Percentiles rank a stretch among this genome's conserved stretches.
Evolutionary conservation across 1,140 invertebrate species (phyloP).

Genomic region (Penaeus japonicus): DNA sequence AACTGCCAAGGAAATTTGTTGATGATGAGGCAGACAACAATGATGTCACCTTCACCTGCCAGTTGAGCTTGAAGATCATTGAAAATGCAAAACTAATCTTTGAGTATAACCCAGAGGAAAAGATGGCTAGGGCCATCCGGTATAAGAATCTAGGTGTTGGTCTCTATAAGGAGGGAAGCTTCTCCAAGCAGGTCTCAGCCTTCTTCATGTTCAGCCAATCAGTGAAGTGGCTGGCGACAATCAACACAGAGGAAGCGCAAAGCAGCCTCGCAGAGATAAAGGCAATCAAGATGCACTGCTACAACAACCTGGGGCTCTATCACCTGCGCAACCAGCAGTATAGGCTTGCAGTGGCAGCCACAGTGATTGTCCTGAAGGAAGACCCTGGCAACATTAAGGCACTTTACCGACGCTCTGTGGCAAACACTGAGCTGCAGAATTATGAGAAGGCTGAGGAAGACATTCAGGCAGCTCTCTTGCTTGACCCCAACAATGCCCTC

Average conservation of each 20-base stretch:
- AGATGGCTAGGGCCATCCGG: not conserved
- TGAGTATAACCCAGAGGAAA: conserved; percentile 11
- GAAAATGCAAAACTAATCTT: conserved; percentile 19
- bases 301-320: conserved; percentile 32
- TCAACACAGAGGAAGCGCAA: not conserved
- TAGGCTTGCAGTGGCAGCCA: not conserved
- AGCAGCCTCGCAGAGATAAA: not conserved
- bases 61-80: not conserved
- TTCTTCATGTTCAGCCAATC: conserved; percentile 27
- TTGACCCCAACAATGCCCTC: conserved; percentile 16
- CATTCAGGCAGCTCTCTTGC: conserved; percentile 1
- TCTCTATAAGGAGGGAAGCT: conserved; percentile 23
- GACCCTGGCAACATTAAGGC: conserved; percentile 31
- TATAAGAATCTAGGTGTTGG: conserved; percentile 31
- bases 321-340: conserved; percentile 14
- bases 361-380: not conserved
- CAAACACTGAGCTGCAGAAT: conserved; percentile 37
- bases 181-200: conserved; percentile 3
- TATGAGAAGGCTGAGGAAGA: conserved; percentile 26
- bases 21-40: not conserved
- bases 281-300: conserved; percentile 36
- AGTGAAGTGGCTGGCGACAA: conserved; percentile 32
- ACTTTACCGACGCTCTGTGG: conserved; percentile 24
- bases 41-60: not conserved
- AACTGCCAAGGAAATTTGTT: not conserved